Evolutionary conservation across 2,888 invertebrate genomes (phyloP), one percentile per base, ranked within the genome.

Genomic region (Mactromeris polynyma): DNA sequence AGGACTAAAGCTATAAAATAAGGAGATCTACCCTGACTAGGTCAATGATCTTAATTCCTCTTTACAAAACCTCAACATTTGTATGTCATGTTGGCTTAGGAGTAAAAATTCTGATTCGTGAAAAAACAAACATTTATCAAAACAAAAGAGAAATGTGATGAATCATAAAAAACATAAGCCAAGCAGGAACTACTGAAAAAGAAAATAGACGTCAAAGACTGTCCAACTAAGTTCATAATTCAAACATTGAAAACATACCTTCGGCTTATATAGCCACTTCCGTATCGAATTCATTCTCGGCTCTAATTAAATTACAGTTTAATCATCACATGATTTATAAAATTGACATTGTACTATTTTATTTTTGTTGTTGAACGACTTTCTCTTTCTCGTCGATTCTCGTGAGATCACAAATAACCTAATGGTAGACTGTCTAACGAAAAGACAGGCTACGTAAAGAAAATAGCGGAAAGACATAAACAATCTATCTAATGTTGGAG

Each of bases 261-360:
- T 95, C 78, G 95, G 95, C 91, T 93, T 94, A 85, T 95, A 95
- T 38, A 95, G 93, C 95, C 95, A 95, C 92, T 93, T 94, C 85
- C 95, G 90, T 33, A 95, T 82, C 36, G 95, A 95, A 92, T 95
- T 94, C 95, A 95, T 95, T 31, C 26, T 84, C 33, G 31, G 6
- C 58, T 26, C 11, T 73, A 4, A 33, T 17, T 33, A 14, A 73
- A 73, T 36, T 17, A 36, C 17, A 14, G 36, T 17, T 73, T 73
- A 6, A 73, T 33, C 33, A 73, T 73, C 73, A 73, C 73, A 73
- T 73, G 73, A 73, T 73, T 11, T 33, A 26, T 33, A 33, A 73
- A 73, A 36, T 19, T 73, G 33, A 2, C 73, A 7, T 73, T 31
- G n/a, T 11, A 17, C 33, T 73, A 26, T 64, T 33, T 73, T 73